Base-by-base conservation (phyloP, 1,140 invertebrate genomes). In the Drosophila kikkawai region DNA sequence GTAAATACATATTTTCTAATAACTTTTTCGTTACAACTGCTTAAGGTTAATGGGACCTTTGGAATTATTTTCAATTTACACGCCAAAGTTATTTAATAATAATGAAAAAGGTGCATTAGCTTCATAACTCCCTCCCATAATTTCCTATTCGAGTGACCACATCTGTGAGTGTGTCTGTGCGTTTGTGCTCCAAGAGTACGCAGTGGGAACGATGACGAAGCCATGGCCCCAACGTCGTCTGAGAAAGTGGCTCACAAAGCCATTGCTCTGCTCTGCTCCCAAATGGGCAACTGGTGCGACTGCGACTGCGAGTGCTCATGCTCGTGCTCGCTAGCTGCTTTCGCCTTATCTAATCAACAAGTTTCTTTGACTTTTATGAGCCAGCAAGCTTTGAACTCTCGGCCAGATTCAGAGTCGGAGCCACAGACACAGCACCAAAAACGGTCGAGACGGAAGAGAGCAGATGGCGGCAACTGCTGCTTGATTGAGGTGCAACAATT, bases 401-500 rank as follows among this genome's bases (percentile, higher is more conserved):
- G 45, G 39, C 41, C 67, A 55, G 39, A 75, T 57, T 56, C 50
- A 51, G 42, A 64, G 42, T 42, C 42, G 57, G 15, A 61, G 55
- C 44, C 58, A 48, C 19, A 50, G 39, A n/a, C 37, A 37, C 13
- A 42, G 56, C 58, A 36, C 36, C 19, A 51, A 51, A 51, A 32
- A 29, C 29, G 41, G 39, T 44, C 39, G 39, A 63, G 29, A 41
- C 32, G 41, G 32, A 36, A 42, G 32, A 57, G 51, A 76, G 75
- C 75, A 71, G 75, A 48, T 78, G 76, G 45, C 76, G 45, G 51
- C 76, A 58, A 79, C 82, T 74, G 82, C 82, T 85, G 82, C 57
- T 56, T 75, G 83, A 87, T 87, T 88, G 84, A 88, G 84, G 84
- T 88, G 79, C 83, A 86, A 90, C 85, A 90, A 78, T 84, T 88